Base-by-base conservation (phyloP, 2,797 vertebrate species). In the Notolabrus celidotus region DNA sequence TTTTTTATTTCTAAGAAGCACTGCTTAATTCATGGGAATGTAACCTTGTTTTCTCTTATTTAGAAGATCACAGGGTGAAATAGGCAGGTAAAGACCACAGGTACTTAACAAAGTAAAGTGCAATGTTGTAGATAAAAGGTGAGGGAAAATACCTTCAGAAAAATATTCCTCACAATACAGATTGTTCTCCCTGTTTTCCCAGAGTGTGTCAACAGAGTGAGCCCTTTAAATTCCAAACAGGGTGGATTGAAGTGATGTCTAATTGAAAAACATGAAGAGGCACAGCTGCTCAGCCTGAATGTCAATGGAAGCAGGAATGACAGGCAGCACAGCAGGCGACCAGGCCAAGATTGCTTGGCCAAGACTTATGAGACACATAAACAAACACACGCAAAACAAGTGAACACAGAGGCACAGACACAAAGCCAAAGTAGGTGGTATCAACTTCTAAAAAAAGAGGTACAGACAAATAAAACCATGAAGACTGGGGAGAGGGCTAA, bases 181-280 rank as follows among this genome's bases (percentile, higher is more conserved):
- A 70, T 74, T 86, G 59, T 66, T 8, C 5, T 29, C 50, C 41
- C 70, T 3, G 7, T 85, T 73, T 77, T 86, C 64, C 50, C 33
- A 57, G 76, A 52, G 67, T 77, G 66, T 86, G 75, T 74, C 85
- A 87, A 89, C 83, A 88, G 51, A 74, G 71, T 54, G 83, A 84
- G 88, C 86, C 86, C 87, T 90, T 90, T 88, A 85, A 83, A 92
- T 91, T 89, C 82, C 86, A 84, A 88, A 87, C 85, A 76, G 78
- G 85, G 34, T 31, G 74, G 76, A 80, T 64, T 86, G 77, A 90
- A 89, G 84, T 79, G 83, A 91, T 77, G 84, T 90, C 89, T 92
- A 91, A 92, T 92, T 92, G 91, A 90, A 88, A 94, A 91, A 88
- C 91, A 87, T 86, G 86, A 87, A 88, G 83, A 92, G 82, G 66